These are phyloP conservation scores for Limosa lapponica DNA, from an alignment of 2,797 vertebrate genomes.

Conservation along the genomic window DNA sequence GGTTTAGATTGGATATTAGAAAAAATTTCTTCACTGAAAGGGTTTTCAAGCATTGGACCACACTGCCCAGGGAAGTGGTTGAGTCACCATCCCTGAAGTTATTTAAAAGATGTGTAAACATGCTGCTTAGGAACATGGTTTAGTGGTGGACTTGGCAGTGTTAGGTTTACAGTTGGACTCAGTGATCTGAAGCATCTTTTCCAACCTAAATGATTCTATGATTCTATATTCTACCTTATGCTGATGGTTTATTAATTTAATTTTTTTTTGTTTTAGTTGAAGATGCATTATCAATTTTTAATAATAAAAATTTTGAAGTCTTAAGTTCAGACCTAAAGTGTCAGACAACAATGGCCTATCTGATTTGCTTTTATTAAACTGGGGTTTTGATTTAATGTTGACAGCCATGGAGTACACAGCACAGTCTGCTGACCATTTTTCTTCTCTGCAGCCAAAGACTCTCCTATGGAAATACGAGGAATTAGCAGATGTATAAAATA, in stretches of 20 bases:
- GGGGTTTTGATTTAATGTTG: neutral
- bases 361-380: neutral
- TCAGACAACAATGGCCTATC: neutral
- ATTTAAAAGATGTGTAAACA: neutral
- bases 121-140: neutral
- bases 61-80: neutral
- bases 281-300: neutral
- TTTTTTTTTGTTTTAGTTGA: neutral
- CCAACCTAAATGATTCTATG: neutral
- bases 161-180: neutral
- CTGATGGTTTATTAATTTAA: neutral
- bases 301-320: neutral
- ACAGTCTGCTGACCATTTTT: neutral
- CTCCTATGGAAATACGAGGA: neutral
- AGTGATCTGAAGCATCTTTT: neutral
- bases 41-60: neutral
- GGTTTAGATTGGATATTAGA: neutral
- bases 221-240: neutral
- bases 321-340: neutral
- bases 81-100: neutral
- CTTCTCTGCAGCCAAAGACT: neutral
- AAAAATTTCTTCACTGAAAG: neutral
- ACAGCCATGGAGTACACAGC: neutral
- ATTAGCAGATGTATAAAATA: conserved; percentile 2
- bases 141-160: neutral